Percentiles rank a stretch among this genome's conserved stretches.
phyloP scores from a whole-genome alignment of 2,113 vertebrate genomes.

The Corythoichthys haematopterus region DNA sequence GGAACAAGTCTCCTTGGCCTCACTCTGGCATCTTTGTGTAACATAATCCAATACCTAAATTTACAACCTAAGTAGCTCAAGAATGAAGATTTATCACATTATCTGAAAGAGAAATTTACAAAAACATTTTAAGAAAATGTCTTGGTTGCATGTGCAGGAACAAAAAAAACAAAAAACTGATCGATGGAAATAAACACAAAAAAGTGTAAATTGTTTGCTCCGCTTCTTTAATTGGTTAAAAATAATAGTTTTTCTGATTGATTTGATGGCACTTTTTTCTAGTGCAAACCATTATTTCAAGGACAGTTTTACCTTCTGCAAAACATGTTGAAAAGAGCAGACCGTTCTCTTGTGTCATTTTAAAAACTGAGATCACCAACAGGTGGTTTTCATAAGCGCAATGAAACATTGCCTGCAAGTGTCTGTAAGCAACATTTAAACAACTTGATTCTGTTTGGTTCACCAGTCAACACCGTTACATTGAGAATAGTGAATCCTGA shows the following conservation, averaged over 20 bases:
- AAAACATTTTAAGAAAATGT: constrained; percentile 9
- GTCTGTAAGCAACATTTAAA: not conserved
- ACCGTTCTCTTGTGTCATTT: constrained; percentile 32
- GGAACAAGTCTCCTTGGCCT: constrained; percentile 30
- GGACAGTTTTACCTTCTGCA: constrained; percentile 32
- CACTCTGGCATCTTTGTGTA: constrained; percentile 29
- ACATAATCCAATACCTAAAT: constrained; percentile 17
- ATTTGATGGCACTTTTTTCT: constrained; percentile 31
- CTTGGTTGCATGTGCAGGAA: constrained; percentile 21
- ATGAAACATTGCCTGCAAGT: constrained; percentile 45
- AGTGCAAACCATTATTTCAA: constrained; percentile 47
- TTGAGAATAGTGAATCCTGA: not conserved
- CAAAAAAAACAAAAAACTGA: not conserved
- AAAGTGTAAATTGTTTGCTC: constrained; percentile 7
- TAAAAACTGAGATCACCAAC: constrained; percentile 59
- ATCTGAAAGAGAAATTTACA: constrained; percentile 17
- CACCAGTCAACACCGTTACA: not conserved
- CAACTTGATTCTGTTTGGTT: not conserved
- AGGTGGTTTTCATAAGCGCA: constrained; percentile 57
- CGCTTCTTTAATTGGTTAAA: not conserved
- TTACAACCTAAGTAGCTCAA: constrained; percentile 23
- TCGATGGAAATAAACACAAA: constrained; percentile 18
- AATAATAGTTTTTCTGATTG: constrained; percentile 9
- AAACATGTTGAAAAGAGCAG: constrained; percentile 23
- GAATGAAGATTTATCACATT: constrained; percentile 20